These are phyloP conservation scores for Nipponacmea schrenckii DNA, from an alignment of 2,888 invertebrate genomes.

Conservation along the genomic window DNA sequence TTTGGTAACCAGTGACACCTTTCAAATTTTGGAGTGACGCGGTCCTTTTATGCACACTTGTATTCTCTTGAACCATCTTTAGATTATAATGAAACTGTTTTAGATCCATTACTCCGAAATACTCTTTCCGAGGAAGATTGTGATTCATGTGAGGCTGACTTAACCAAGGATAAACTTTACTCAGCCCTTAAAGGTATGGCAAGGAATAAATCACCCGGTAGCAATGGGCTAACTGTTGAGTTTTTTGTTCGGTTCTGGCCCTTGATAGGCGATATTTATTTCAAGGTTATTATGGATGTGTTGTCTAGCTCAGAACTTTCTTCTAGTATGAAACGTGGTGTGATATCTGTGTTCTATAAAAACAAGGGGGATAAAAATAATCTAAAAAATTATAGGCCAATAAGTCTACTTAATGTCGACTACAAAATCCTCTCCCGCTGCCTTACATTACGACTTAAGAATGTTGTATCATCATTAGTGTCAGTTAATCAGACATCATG, in stretches of 20 bases:
- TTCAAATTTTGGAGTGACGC: slow-evolving; percentile 9
- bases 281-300: background rate
- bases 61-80: slow-evolving; percentile 14
- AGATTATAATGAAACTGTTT: background rate
- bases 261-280: background rate
- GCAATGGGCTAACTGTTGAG: slow-evolving; percentile 10
- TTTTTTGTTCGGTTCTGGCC: slow-evolving; percentile 12
- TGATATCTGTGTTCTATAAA: background rate
- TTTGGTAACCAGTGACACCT: background rate
- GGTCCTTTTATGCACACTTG: slow-evolving; percentile 10
- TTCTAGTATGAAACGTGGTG: background rate
- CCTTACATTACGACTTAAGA: slow-evolving; percentile 29
- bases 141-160: background rate
- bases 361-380: background rate
- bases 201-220: slow-evolving; percentile 1
- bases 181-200: slow-evolving; percentile 1
- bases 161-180: background rate
- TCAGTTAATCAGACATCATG: slow-evolving; percentile 37
- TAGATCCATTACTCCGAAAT: too few relatives aligned
- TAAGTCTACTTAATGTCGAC: background rate
- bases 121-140: slow-evolving; percentile 7
- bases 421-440: slow-evolving; percentile 32
- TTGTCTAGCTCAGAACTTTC: background rate
- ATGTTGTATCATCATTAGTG: slow-evolving; percentile 29
- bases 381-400: background rate